These are phyloP conservation scores for Fissipunctia ypsillon DNA, from an alignment of 2,888 invertebrate species.

Conservation along the genomic window DNA sequence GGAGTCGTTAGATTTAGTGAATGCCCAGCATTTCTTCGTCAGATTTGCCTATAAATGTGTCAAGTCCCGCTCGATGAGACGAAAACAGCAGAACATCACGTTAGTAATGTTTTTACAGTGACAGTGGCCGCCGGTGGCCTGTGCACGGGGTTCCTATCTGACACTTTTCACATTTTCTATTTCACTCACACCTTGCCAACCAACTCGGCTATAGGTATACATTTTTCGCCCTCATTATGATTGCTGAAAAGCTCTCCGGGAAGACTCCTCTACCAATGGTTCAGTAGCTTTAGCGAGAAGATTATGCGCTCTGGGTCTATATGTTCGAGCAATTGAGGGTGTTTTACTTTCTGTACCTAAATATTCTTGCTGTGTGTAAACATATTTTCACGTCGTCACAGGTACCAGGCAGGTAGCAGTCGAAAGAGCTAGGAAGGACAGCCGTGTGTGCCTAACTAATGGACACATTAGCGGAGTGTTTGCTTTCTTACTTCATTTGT, in stretches of 20 bases:
- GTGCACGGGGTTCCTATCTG: background rate
- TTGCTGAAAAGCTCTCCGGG: background rate
- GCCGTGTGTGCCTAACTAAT: constrained; percentile 52
- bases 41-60: too few relatives aligned
- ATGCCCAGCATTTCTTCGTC: too few relatives aligned
- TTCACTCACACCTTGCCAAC: too few relatives aligned
- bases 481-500: constrained; percentile 22
- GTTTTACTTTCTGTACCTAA: background rate
- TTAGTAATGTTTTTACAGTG: too few relatives aligned
- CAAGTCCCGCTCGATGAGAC: background rate
- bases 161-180: background rate
- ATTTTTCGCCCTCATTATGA: too few relatives aligned
- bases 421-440: constrained; percentile 2
- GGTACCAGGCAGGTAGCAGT: constrained; percentile 3
- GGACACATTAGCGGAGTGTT: constrained; percentile 55
- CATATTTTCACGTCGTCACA: background rate
- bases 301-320: background rate
- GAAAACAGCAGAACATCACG: too few relatives aligned
- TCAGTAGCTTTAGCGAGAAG: too few relatives aligned
- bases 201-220: background rate
- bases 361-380: background rate
- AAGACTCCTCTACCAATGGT: too few relatives aligned
- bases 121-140: too few relatives aligned
- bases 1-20: too few relatives aligned
- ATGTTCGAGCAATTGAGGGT: background rate